Evolutionary conservation across 64 coral and sea anemone genomes (phyloP).

Genomic region (Anthopleura sola): DNA sequence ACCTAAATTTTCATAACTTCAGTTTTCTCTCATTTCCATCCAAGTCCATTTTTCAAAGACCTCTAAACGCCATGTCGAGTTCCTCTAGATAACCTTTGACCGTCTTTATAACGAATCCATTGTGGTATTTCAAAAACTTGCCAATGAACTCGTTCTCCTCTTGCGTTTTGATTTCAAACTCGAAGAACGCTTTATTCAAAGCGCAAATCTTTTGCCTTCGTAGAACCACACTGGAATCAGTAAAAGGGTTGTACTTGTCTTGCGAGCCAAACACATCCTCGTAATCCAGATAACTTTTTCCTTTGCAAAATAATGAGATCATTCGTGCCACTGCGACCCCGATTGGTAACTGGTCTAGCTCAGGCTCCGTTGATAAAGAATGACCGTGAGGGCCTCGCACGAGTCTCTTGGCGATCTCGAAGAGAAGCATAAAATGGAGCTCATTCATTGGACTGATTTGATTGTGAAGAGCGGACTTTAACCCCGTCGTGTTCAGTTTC

Average conservation of each 20-base stretch:
- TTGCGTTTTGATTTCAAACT: slow-evolving; percentile 46
- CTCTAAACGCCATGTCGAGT: slow-evolving; percentile 54
- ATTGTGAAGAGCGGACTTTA: slow-evolving; percentile 87
- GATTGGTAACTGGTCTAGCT: slow-evolving; percentile 61
- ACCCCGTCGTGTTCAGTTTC: slow-evolving; percentile 76
- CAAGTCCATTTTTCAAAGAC: not conserved
- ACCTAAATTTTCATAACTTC: not conserved
- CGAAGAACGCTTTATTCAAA: slow-evolving; percentile 74
- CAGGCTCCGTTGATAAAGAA: slow-evolving; percentile 61
- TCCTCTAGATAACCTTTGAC: slow-evolving; percentile 68
- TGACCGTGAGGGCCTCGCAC: slow-evolving; percentile 66
- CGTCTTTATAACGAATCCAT: slow-evolving; percentile 80
- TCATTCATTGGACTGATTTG: slow-evolving; percentile 92
- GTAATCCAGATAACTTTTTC: slow-evolving; percentile 66
- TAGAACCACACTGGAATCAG: slow-evolving; percentile 76
- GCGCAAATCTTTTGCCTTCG: slow-evolving; percentile 72
- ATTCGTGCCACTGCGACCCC: slow-evolving; percentile 62
- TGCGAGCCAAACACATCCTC: slow-evolving; percentile 64
- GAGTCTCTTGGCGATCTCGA: slow-evolving; percentile 79
- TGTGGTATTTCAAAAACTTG: slow-evolving; percentile 76
- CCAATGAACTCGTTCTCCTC: slow-evolving; percentile 49
- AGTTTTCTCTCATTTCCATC: not conserved
- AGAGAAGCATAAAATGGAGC: slow-evolving; percentile 85
- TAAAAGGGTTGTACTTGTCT: slow-evolving; percentile 69
- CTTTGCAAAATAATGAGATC: slow-evolving; percentile 51